These are phyloP conservation scores for Orussus abietinus DNA, from an alignment of 1,140 invertebrate genomes.

Conservation along the genomic window DNA sequence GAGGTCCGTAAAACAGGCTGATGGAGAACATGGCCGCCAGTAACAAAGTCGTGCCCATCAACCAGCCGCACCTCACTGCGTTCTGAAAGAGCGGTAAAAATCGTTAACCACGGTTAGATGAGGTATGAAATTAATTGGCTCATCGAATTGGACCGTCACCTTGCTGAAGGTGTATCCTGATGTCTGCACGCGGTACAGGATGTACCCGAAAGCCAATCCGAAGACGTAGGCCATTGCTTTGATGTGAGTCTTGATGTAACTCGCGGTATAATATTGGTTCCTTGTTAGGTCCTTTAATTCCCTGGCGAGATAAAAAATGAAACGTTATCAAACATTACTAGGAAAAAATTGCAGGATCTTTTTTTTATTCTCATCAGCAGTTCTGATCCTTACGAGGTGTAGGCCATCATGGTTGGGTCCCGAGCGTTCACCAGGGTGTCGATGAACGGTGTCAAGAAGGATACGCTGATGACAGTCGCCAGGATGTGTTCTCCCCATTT, in stretches of 20 bases:
- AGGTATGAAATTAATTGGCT: no score
- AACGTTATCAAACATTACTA: slow-evolving; percentile 1
- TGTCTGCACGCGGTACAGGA: slow-evolving; percentile 60
- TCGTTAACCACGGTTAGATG: no score
- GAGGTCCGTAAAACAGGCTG: slow-evolving; percentile 59
- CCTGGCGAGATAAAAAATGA: slow-evolving; percentile 48
- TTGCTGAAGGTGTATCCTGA: slow-evolving; percentile 54
- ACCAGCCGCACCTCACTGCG: slow-evolving; percentile 57
- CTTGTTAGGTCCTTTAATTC: slow-evolving; percentile 60
- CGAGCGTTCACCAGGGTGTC: slow-evolving; percentile 59
- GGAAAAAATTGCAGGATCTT: slow-evolving; percentile 14
- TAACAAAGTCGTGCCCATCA: slow-evolving; percentile 54
- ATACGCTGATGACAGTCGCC: slow-evolving; percentile 51
- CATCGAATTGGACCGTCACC: no score
- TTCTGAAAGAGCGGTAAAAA: slow-evolving; percentile 43
- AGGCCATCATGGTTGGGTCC: slow-evolving; percentile 65
- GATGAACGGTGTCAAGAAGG: slow-evolving; percentile 59
- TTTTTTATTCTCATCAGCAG: slow-evolving; percentile 12
- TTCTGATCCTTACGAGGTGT: slow-evolving; percentile 59
- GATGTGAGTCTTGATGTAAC: slow-evolving; percentile 70
- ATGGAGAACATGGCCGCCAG: slow-evolving; percentile 59
- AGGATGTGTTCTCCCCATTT: slow-evolving; percentile 59
- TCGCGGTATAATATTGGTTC: slow-evolving; percentile 61
- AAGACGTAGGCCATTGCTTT: slow-evolving; percentile 64
- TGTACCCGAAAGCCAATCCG: slow-evolving; percentile 61